Percentiles rank a stretch among this genome's conserved stretches.
Evolutionary conservation across 1,140 invertebrate genomes (phyloP).

Genomic region (Andrena cerasifolii): DNA sequence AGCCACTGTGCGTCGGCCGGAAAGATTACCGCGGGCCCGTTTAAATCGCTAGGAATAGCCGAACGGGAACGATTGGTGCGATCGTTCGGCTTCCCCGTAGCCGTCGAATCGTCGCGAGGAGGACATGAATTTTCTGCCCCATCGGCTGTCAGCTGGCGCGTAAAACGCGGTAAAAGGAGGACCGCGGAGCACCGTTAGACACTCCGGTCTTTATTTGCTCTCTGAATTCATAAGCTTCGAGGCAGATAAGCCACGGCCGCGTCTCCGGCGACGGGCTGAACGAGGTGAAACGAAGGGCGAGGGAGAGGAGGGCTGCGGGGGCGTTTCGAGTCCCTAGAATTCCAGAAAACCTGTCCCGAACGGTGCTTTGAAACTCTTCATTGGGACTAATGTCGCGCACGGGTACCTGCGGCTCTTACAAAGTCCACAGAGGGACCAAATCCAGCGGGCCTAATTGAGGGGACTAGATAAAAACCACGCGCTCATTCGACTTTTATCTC

Average conservation of each 20-base stretch:
- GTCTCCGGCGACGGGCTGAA: too few species aligned
- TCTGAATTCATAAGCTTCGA: conserved; percentile 13
- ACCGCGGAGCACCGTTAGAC: conserved; percentile 30
- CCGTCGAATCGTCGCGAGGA: neutral
- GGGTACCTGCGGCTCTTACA: neutral
- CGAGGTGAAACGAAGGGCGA: too few species aligned
- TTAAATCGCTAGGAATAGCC: neutral
- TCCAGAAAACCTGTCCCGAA: conserved; percentile 64
- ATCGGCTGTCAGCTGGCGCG: conserved; percentile 6
- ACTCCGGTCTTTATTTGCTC: conserved; percentile 23
- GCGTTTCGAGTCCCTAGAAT: conserved; percentile 43
- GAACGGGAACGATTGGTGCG: neutral
- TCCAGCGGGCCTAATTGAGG: conserved; percentile 15
- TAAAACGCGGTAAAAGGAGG: conserved; percentile 27
- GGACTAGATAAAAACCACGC: conserved; percentile 6
- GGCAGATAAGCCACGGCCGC: neutral
- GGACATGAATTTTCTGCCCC: conserved; percentile 32
- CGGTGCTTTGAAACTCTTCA: conserved; percentile 47
- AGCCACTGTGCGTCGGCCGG: neutral
- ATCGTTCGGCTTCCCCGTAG: neutral
- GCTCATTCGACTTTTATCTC: neutral
- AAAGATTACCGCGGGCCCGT: neutral
- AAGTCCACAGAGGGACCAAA: neutral
- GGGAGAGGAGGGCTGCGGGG: neutral
- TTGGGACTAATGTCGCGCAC: conserved; percentile 24